Evolutionary conservation across 2,888 invertebrate species (phyloP).

Genomic region (Thumatha senex): DNA sequence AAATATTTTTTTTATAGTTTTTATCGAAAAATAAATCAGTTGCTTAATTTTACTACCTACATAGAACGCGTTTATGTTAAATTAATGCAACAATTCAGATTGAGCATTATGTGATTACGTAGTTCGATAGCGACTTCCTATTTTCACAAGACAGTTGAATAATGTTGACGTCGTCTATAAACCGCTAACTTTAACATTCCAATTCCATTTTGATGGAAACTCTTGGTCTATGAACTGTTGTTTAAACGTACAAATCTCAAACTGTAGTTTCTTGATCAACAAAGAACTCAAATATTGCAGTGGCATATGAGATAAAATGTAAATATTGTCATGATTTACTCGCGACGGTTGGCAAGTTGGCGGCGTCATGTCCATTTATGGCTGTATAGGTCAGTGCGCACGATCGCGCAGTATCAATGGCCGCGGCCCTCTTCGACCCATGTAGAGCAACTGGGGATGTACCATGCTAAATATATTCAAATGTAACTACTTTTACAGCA

Average conservation of each 20-base stretch:
- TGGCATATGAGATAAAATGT: slow-evolving; percentile 54
- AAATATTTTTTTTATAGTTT: neutral
- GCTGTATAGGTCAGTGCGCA: slow-evolving; percentile 57
- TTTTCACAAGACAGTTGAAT: slow-evolving; percentile 3
- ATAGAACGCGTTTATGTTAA: neutral
- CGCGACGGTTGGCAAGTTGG: slow-evolving; percentile 54
- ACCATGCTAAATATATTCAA: slow-evolving; percentile 23
- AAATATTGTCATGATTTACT: slow-evolving; percentile 68
- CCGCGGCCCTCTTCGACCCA: slow-evolving; percentile 50
- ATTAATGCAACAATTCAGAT: neutral
- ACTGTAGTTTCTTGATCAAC: slow-evolving; percentile 25
- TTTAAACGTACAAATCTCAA: slow-evolving; percentile 17
- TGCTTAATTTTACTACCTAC: neutral
- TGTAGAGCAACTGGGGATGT: slow-evolving; percentile 48
- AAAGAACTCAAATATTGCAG: slow-evolving; percentile 47
- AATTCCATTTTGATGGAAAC: slow-evolving; percentile 12
- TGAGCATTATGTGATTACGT: slow-evolving; percentile 15
- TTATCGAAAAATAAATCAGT: slow-evolving; percentile 11
- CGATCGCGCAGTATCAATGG: slow-evolving; percentile 40
- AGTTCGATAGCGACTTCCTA: slow-evolving; percentile 19
- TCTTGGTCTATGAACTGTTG: slow-evolving; percentile 23
- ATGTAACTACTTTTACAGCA: neutral
- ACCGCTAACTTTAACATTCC: slow-evolving; percentile 19
- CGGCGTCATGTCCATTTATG: slow-evolving; percentile 68
- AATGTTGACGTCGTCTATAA: slow-evolving; percentile 24